Evolutionary conservation across 2,113 vertebrate genomes (phyloP).

Genomic region (Andinoacara biseriatus): DNA sequence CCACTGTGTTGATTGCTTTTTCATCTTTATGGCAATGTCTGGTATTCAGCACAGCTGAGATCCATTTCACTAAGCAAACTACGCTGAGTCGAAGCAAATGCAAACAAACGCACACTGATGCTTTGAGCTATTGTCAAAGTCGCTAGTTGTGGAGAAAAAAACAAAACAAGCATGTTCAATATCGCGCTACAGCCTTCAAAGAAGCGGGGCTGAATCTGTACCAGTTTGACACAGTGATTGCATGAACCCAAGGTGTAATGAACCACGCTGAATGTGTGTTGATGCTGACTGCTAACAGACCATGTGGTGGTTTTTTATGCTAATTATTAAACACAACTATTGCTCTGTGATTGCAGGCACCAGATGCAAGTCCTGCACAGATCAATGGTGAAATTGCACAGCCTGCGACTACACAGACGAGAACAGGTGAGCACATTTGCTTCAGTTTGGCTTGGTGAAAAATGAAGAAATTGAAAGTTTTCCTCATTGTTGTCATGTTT

Average conservation of each 20-base stretch:
- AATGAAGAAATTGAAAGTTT: background rate
- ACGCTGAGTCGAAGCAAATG: background rate
- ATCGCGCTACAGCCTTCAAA: background rate
- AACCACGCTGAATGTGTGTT: background rate
- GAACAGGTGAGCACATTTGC: constrained; percentile 79
- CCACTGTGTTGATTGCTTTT: background rate
- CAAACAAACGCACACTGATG: background rate
- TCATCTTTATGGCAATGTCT: background rate
- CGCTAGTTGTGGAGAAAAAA: background rate
- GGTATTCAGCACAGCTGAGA: background rate
- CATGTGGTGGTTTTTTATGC: background rate
- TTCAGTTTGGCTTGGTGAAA: background rate
- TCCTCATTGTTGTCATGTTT: background rate
- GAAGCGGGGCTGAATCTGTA: background rate
- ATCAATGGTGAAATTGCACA: constrained; percentile 89
- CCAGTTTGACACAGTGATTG: background rate
- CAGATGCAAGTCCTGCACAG: constrained; percentile 78
- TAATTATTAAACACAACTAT: background rate
- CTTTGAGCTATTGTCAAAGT: background rate
- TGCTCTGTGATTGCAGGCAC: constrained; percentile 55
- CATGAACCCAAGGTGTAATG: background rate
- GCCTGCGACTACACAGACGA: constrained; percentile 82
- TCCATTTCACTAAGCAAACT: background rate
- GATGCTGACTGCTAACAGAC: background rate
- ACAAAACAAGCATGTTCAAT: background rate